Base-by-base conservation (phyloP, 2,113 vertebrate species). In the Notarius lentiginosus region DNA sequence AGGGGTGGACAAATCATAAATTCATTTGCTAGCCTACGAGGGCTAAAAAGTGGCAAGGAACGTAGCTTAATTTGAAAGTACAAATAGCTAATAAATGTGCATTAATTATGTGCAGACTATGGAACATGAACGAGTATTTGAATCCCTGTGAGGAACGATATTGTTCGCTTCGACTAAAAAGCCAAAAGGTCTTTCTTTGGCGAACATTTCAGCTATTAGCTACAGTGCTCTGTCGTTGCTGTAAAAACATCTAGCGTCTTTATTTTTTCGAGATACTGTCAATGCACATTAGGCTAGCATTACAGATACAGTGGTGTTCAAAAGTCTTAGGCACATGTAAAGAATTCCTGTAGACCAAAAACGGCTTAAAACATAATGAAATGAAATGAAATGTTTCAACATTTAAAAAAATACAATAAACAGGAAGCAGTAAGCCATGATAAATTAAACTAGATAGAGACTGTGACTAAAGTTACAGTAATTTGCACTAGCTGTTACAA, bases 1-100 rank as follows among this genome's bases (percentile, higher is more conserved):
- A 80, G 55, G 56, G 79, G 56, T 80, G 79, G 79, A 80, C 79
- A 80, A 41, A 80, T 60, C 27, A 20, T 34, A 20, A 9, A 60
- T 80, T 60, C 15, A 22, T 80, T 60, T 5, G 18, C 79, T 41
- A 41, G 56, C 30, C 53, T 18, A 58, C 18, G 0, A 7, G n/a
- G 47, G 47, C 49, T 76, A n/a, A 51, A 49, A n/a, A n/a, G 47
- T 51, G 11, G 20, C 22, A 51, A 14, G 41, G 12, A 24, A n/a
- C 4, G 3, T 55, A 5, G 14, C 14, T 24, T 22, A 22, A 76
- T 76, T 76, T 53, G 22, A 24, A 11, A 11, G 11, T 14, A 14
- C 24, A 51, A 24, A 79, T 12, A 56, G 12, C 15, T 30, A 30
- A 17, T 56, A 2, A 2, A 55, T 76, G 22, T 76, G 22, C 9